Evolutionary conservation across 2,888 invertebrate species (phyloP).

Genomic region (Cryptocephalus primarius): DNA sequence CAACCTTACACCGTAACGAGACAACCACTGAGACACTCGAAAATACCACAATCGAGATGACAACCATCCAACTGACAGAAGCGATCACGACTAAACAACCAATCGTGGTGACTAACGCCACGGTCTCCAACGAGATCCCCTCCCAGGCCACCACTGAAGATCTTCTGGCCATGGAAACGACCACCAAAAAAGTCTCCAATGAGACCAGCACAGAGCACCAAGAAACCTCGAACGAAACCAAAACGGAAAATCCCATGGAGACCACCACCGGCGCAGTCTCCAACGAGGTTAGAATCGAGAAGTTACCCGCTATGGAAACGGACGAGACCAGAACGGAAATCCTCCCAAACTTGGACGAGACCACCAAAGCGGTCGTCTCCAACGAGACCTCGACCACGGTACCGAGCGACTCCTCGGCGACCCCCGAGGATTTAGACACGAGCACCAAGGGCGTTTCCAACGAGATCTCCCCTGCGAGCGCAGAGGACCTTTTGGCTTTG

Average conservation of each 20-base stretch:
- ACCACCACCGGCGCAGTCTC: too few relatives aligned
- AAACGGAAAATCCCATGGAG: too few relatives aligned
- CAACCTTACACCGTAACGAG: neutral
- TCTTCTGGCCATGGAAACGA: conserved; percentile 33
- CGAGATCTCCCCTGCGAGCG: conserved; percentile 5
- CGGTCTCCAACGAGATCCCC: conserved; percentile 16
- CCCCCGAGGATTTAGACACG: conserved; percentile 8
- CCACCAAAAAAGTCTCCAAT: conserved; percentile 18
- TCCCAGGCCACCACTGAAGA: conserved; percentile 28
- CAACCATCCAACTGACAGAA: neutral
- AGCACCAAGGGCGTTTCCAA: conserved; percentile 2
- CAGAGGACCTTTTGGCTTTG: neutral
- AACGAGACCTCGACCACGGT: too few relatives aligned
- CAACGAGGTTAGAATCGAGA: too few relatives aligned
- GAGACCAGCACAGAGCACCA: neutral
- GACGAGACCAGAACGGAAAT: too few relatives aligned
- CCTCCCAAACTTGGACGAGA: too few relatives aligned
- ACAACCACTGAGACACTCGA: neutral
- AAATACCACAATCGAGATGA: conserved; percentile 1
- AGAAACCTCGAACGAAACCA: neutral
- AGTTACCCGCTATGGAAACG: too few relatives aligned
- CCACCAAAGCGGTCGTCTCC: too few relatives aligned
- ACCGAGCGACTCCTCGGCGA: too few relatives aligned
- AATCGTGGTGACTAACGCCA: conserved; percentile 3
- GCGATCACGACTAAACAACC: neutral